Percentiles rank a stretch among this genome's conserved stretches.
Evolutionary conservation across 2,797 vertebrate species (phyloP).

Genomic region (Falco berigora): DNA sequence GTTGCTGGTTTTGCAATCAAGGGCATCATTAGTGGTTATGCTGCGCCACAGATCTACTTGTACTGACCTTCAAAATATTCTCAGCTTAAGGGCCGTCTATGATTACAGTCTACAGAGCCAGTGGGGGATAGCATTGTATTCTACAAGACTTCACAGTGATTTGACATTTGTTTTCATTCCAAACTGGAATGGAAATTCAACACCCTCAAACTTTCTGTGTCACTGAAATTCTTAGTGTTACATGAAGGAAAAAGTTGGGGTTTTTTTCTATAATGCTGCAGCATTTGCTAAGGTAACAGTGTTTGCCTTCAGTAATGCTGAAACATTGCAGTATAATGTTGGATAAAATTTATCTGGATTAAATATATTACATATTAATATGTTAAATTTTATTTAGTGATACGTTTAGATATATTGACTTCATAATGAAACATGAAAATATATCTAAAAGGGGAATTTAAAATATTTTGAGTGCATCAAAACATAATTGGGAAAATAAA

Average conservation of each 20-base stretch:
- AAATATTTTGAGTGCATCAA: background rate
- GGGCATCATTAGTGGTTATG: background rate
- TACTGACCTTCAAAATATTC: conserved; percentile 20
- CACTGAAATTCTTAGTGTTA: background rate
- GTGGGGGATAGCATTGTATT: background rate
- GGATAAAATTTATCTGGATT: background rate
- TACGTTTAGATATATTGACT: background rate
- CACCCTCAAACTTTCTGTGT: background rate
- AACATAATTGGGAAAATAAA: background rate
- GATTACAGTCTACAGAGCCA: background rate
- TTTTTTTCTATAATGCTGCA: background rate
- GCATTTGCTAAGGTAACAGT: background rate
- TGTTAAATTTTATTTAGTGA: background rate
- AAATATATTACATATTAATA: background rate
- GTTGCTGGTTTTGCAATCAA: background rate
- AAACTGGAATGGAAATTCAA: background rate
- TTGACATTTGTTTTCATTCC: background rate
- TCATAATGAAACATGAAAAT: background rate
- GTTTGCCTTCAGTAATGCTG: background rate
- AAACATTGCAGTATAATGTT: background rate
- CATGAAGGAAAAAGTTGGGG: background rate
- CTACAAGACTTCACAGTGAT: background rate
- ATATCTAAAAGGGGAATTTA: background rate
- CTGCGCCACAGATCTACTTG: background rate
- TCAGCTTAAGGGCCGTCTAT: background rate